Evolutionary conservation across 2,113 vertebrate species (phyloP), one percentile per base, ranked within the genome.

Genomic region (Elgaria multicarinata): DNA sequence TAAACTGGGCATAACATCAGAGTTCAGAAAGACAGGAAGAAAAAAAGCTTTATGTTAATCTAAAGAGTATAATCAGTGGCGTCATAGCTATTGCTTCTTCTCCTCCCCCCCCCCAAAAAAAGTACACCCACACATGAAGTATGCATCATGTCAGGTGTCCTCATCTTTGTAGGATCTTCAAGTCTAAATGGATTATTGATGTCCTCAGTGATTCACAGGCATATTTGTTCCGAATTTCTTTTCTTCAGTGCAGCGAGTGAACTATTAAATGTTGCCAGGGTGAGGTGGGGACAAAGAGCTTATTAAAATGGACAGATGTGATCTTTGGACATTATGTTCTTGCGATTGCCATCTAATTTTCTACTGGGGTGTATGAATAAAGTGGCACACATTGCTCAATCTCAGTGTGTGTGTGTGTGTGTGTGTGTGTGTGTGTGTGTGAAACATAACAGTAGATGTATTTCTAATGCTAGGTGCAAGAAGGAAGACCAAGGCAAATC

Each of bases 111-210:
- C n/a, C n/a, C n/a, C n/a, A n/a, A n/a, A 2, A 26, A 46, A 87
- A 90, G 42, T 83, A 13, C 2, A 0, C 86, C 81, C 50, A 42
- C 64, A 16, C 3, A 20, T 31, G 83, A 85, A 69, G 5, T 83
- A n/a, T 93, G 64, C 6, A 33, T 79, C 74, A 69, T 92, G 53
- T 6, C 10, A 74, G 16, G 75, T 92, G 50, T 92, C 93, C 90
- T 22, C 0, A 0, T 89, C 55, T 86, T 91, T 62, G n/a, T 24
- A 72, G 90, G n/a, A 58, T 78, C 6, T 10, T 33, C 31, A 58
- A 14, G n/a, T 79, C 90, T 82, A 46, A 58, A 67, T 84, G 79
- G 31, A 76, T 62, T 94, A 55, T 44, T 3, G 6, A 8, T 80
- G 81, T 74, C 86, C 44, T 75, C 69, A 31, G 44, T 89, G 90